phyloP scores from a whole-genome alignment of 1,140 invertebrate species.

The Neocloeon triangulifer region DNA sequence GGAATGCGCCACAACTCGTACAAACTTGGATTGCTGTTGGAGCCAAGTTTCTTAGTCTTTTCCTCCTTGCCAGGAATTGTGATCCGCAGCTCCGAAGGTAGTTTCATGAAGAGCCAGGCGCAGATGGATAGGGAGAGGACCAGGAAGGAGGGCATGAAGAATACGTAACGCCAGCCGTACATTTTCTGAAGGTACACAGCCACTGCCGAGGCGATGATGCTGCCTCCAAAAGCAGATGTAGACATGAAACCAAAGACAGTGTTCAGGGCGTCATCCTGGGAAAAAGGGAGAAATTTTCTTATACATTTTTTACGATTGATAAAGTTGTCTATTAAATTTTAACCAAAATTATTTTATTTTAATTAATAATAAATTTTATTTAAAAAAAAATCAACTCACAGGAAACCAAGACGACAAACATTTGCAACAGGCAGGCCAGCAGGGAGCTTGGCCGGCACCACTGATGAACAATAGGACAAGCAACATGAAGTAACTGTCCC shows the following conservation, averaged over 20 bases:
- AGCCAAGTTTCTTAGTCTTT: conserved; percentile 4
- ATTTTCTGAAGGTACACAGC: conserved; percentile 21
- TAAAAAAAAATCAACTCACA: no score
- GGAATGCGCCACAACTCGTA: conserved; percentile 14
- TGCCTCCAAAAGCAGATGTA: conserved; percentile 25
- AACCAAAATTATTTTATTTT: no score
- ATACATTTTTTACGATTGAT: no score
- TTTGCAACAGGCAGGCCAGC: conserved; percentile 24
- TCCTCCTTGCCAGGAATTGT: conserved; percentile 17
- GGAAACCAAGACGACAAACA: conserved; percentile 22
- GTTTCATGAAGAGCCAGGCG: conserved; percentile 16
- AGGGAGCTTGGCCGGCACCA: conserved; percentile 23
- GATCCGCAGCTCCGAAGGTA: conserved; percentile 18
- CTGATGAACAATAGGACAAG: conserved; percentile 21
- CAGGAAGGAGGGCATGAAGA: conserved; percentile 17
- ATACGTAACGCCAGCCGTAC: conserved; percentile 22
- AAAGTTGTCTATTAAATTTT: no score
- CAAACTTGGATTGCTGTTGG: neutral
- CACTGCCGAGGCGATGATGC: conserved; percentile 23
- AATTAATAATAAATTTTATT: no score
- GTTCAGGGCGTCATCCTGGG: conserved; percentile 19
- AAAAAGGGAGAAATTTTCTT: no score
- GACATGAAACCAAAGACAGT: conserved; percentile 25
- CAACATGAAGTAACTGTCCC: conserved; percentile 17
- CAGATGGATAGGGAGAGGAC: conserved; percentile 17